Conservation (phyloP, 2,888 invertebrate genomes). For the Tenthredo scrophulariae region DNA sequence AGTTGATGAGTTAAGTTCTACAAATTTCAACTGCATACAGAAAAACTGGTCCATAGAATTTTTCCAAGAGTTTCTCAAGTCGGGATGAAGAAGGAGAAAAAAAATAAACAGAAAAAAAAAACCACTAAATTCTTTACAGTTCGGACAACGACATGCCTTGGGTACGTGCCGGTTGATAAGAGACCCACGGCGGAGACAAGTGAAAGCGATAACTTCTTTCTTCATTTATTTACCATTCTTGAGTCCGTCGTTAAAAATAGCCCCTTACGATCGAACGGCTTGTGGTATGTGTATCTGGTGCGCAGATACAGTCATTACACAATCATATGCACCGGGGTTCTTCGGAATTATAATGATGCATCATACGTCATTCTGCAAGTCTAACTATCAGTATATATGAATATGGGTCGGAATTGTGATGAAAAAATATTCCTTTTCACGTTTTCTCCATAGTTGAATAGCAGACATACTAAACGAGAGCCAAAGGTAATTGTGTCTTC, state of each 20-base stretch:
- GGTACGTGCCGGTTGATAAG: constrained; percentile 26
- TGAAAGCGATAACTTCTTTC: constrained; percentile 36
- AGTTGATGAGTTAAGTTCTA: not conserved
- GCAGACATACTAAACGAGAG: not conserved
- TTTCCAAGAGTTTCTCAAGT: constrained; percentile 44
- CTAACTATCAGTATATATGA: not conserved
- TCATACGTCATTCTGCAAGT: not conserved
- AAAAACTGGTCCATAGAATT: constrained; percentile 38
- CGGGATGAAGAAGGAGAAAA: not conserved
- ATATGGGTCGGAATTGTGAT: constrained; percentile 2
- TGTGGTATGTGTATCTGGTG: constrained; percentile 7
- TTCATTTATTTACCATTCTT: constrained; percentile 40
- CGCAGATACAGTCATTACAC: constrained; percentile 15
- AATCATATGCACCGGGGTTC: not conserved
- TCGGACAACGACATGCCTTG: constrained; percentile 30
- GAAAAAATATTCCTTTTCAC: not conserved
- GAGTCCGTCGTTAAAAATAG: constrained; percentile 30
- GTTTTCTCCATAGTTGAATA: not conserved
- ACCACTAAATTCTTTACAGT: constrained; percentile 21
- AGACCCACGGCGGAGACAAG: constrained; percentile 16
- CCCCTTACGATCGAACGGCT: not conserved
- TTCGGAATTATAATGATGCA: constrained; percentile 15
- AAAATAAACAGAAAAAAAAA: not conserved
- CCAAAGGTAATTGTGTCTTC: not conserved
- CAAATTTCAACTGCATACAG: not conserved